Percentiles rank a stretch among this genome's conserved stretches.
phyloP scores from a whole-genome alignment of 2,888 invertebrate genomes.

The Taphrorychus bicolor region DNA sequence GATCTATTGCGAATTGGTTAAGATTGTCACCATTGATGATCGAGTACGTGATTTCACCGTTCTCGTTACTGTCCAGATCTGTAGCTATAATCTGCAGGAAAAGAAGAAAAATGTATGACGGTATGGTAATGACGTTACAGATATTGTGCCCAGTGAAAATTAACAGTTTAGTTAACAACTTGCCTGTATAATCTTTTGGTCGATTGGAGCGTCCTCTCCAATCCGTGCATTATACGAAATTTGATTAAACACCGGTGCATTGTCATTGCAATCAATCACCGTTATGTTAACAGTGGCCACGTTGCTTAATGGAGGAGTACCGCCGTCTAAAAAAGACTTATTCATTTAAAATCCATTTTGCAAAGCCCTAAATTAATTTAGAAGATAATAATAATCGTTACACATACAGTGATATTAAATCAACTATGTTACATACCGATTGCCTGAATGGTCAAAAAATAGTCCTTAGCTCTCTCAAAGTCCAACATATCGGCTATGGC shows the following conservation, averaged over 20 bases:
- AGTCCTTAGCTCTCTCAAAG: slow-evolving; percentile 85
- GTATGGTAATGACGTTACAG: too few relatives aligned
- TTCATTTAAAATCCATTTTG: neutral
- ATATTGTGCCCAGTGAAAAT: neutral
- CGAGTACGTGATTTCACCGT: slow-evolving; percentile 80
- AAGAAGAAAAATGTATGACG: too few relatives aligned
- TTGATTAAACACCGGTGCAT: slow-evolving; percentile 82
- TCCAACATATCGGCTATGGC: slow-evolving; percentile 81
- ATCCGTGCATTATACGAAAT: slow-evolving; percentile 77
- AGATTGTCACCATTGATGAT: slow-evolving; percentile 79
- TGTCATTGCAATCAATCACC: slow-evolving; percentile 86
- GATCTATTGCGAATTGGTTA: slow-evolving; percentile 80
- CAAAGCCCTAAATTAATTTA: neutral
- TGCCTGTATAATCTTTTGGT: slow-evolving; percentile 77
- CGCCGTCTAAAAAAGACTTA: slow-evolving; percentile 69
- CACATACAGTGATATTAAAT: neutral
- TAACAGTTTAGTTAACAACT: neutral
- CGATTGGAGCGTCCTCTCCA: slow-evolving; percentile 78
- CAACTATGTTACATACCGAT: slow-evolving; percentile 56
- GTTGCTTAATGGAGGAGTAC: slow-evolving; percentile 87
- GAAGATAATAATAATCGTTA: neutral
- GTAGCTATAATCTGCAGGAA: slow-evolving; percentile 71
- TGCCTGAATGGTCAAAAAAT: slow-evolving; percentile 88
- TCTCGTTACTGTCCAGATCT: slow-evolving; percentile 83
- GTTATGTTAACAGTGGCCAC: slow-evolving; percentile 87